Evolutionary conservation across 2,797 vertebrate species (phyloP).

Genomic region (Rhinichthys osculus): DNA sequence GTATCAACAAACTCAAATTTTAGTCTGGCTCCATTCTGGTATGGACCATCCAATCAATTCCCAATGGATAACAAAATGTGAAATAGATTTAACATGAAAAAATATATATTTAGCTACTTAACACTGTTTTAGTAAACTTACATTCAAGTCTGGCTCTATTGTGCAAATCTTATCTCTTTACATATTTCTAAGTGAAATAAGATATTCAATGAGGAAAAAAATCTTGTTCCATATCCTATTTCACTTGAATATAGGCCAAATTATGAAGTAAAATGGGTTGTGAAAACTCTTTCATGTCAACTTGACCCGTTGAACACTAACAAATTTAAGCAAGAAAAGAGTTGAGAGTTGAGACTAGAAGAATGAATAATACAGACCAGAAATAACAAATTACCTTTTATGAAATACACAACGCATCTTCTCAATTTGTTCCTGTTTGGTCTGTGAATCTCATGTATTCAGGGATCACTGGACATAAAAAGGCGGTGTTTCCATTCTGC

Average conservation of each 20-base stretch:
- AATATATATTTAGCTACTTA: not conserved
- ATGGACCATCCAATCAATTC: not conserved
- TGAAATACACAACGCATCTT: conserved; percentile 22
- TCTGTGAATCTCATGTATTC: not conserved
- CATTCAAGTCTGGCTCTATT: not conserved
- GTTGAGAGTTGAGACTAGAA: not conserved
- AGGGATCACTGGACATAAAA: conserved; percentile 26
- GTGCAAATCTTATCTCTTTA: not conserved
- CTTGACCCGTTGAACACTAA: not conserved
- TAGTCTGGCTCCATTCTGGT: not conserved
- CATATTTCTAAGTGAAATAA: not conserved
- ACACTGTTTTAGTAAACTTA: not conserved
- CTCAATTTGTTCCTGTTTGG: conserved; percentile 51
- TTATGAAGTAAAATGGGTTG: not conserved
- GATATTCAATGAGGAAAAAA: not conserved
- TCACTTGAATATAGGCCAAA: not conserved
- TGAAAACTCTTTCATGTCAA: not conserved
- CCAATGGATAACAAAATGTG: not conserved
- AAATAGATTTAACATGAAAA: not conserved
- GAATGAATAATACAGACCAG: not conserved
- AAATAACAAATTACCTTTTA: conserved; percentile 5
- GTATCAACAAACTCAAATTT: not conserved
- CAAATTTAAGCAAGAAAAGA: not conserved
- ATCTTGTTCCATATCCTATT: not conserved
- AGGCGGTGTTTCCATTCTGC: not conserved